A percentile compares a stretch with the other conserved stretches of the same genome.
phyloP scores from a whole-genome alignment of 2,888 invertebrate genomes.

The Adineta ricciae region DNA sequence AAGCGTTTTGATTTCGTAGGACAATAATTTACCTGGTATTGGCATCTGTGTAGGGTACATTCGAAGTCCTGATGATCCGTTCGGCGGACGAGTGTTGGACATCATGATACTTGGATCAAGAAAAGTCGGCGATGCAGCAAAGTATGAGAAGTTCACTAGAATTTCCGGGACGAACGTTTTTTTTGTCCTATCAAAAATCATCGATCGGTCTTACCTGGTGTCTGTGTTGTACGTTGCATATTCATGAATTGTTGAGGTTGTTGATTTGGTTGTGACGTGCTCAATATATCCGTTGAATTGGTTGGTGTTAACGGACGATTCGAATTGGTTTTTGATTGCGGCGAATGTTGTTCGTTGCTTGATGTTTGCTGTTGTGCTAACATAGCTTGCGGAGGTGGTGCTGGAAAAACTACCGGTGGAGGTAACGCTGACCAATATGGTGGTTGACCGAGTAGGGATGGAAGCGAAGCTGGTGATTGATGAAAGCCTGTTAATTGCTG shows the following conservation, averaged over 20 bases:
- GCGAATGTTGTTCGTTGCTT: not conserved
- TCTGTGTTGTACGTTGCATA: not conserved
- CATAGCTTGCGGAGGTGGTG: not conserved
- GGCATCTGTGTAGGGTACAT: not conserved
- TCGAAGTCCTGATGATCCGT: not conserved
- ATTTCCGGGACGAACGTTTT: too few relatives aligned
- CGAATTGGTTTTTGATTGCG: not conserved
- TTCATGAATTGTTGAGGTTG: not conserved
- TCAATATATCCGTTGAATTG: not conserved
- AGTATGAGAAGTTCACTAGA: not conserved
- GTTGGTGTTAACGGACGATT: conserved; percentile 9
- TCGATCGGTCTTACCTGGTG: not conserved
- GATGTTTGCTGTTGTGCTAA: not conserved
- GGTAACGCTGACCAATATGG: conserved; percentile 6
- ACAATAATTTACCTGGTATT: not conserved
- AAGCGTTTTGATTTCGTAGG: not conserved
- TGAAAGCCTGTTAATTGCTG: not conserved
- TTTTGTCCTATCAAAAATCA: too few relatives aligned
- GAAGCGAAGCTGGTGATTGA: not conserved
- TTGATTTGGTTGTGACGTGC: conserved; percentile 1
- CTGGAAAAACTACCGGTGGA: not conserved
- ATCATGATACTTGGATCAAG: not conserved
- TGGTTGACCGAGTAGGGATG: not conserved
- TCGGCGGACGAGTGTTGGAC: not conserved
- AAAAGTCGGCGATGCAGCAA: not conserved